These are phyloP conservation scores for Tetragonisca angustula DNA, from an alignment of 2,888 invertebrate species.

Conservation along the genomic window DNA sequence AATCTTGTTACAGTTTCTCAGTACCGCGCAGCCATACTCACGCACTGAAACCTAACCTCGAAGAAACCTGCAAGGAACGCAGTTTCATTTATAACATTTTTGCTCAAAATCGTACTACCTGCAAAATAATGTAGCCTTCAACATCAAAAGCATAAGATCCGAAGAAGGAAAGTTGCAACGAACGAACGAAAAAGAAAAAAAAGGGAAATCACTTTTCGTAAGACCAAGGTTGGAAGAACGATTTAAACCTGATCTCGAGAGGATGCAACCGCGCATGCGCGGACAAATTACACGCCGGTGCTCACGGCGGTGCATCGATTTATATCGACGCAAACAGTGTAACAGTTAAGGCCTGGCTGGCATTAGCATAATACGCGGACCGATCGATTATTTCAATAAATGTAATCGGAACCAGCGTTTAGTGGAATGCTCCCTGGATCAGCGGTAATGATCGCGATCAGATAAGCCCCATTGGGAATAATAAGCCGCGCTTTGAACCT, in stretches of 20 bases:
- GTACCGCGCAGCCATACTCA: not conserved
- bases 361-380: constrained; percentile 56
- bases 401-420: constrained; percentile 60
- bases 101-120: not conserved
- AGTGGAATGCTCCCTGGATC: constrained; percentile 43
- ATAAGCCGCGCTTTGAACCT: constrained; percentile 38
- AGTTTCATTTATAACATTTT: not conserved
- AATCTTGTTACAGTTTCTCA: not conserved
- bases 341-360: not conserved
- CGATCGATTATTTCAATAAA: constrained; percentile 68
- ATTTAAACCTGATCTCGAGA: not conserved
- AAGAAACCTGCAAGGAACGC: not conserved
- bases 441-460: constrained; percentile 49
- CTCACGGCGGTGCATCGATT: constrained; percentile 40
- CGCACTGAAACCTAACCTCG: not conserved
- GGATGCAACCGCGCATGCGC: not conserved
- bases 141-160: too few relatives aligned
- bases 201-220: not conserved
- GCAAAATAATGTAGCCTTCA: not conserved
- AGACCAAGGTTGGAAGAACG: not conserved
- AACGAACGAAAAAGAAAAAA: not conserved
- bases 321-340: constrained; percentile 37
- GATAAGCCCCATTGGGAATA: constrained; percentile 34
- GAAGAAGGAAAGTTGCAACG: not conserved
- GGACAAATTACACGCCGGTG: constrained; percentile 48